Base-by-base conservation (phyloP, 2,888 invertebrate species). In the Buathra laborator region DNA sequence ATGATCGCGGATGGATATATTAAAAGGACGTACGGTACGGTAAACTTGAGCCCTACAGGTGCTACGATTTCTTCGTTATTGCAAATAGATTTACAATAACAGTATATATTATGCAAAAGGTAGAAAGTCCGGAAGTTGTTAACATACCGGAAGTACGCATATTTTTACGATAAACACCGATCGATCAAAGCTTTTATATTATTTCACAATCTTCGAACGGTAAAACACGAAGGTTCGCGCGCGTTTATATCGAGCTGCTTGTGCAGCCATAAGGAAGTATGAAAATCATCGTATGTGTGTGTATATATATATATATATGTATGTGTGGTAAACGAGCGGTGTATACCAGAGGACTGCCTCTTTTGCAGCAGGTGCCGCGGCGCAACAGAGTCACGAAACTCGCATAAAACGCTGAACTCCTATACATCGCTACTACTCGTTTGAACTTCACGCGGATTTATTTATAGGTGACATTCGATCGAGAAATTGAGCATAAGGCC, bases 331-430 rank as follows among this genome's bases (percentile, higher is more conserved):
- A 51, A 19, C 32, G 29, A 53, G 37, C 29, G 32, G 19, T 70
- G 70, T 51, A n/a, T 16, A 46, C 10, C 14, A 46, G 71, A 51
- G 32, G 5, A 6, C 7, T 16, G 53, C 53, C 51, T 44, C 46
- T 48, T 43, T 14, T n/a, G 12, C 16, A 59, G 62, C 62, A 62
- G 43, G 56, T 48, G 62, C 68, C 77, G 81, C 70, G 72, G 72
- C 56, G 56, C 37, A 37, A 37, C 37, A 37, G 37, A 76, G 81
- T 81, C 84, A 84, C 84, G 84, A 81, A 84, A 78, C 70, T 70
- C 75, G 84, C 74, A 82, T 85, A 85, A 81, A 81, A 81, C 70
- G 78, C 70, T 64, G 66, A 82, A 81, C 67, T 81, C 70, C 78
- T 29, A 75, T 24, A 10, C 56, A 56, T 56, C 56, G 56, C 7